phyloP scores from a whole-genome alignment of 2,113 vertebrate species.

The Gymnogyps californianus region DNA sequence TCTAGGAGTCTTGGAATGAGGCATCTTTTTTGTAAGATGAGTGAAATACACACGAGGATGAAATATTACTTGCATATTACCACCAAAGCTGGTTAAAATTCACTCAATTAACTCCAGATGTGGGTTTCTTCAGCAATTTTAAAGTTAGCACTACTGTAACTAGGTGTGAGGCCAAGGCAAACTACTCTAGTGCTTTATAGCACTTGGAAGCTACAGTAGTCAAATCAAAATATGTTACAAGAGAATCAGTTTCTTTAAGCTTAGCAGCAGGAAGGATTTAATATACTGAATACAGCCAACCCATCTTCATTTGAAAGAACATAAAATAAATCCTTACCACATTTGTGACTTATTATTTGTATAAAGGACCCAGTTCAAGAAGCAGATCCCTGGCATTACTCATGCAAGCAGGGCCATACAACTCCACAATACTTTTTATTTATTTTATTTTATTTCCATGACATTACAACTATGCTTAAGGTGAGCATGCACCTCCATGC shows the following conservation, averaged over 20 bases:
- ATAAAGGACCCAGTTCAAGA: neutral
- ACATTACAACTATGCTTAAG: neutral
- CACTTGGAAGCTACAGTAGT: slow-evolving; percentile 67
- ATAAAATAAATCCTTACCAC: slow-evolving; percentile 47
- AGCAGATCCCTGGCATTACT: neutral
- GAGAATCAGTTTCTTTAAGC: slow-evolving; percentile 67
- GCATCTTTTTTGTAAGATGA: slow-evolving; percentile 70
- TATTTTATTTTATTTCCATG: neutral
- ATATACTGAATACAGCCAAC: slow-evolving; percentile 59
- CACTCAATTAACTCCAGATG: slow-evolving; percentile 73
- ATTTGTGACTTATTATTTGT: slow-evolving; percentile 54
- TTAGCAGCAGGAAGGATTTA: slow-evolving; percentile 72
- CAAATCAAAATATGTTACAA: slow-evolving; percentile 66
- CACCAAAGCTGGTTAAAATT: slow-evolving; percentile 67
- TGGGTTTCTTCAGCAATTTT: slow-evolving; percentile 66
- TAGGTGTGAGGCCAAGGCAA: slow-evolving; percentile 74
- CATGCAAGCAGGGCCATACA: neutral
- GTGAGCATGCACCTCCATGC: neutral
- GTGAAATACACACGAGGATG: slow-evolving; percentile 67
- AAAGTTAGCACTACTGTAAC: slow-evolving; percentile 72
- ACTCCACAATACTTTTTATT: neutral
- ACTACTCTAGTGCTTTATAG: slow-evolving; percentile 68
- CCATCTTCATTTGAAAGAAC: slow-evolving; percentile 57
- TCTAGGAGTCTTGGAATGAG: slow-evolving; percentile 68
- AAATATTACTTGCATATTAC: slow-evolving; percentile 72